A percentile compares a stretch with the other conserved stretches of the same genome.
Conservation (phyloP, 2,797 vertebrate species). For the Tenualosa thibaudeaui region DNA sequence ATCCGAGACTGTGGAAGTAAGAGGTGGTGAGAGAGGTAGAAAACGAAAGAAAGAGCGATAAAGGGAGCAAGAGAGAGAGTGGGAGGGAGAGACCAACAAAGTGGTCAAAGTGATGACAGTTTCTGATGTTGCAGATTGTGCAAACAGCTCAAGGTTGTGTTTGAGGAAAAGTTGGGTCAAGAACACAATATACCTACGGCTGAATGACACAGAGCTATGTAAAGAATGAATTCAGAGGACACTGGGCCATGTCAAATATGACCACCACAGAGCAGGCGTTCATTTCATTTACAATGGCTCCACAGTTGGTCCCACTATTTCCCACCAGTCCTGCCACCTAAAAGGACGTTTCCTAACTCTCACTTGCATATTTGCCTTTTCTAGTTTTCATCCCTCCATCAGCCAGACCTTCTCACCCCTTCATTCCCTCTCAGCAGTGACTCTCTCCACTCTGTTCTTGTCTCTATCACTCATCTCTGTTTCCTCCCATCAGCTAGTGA, state of each 20-base stretch:
- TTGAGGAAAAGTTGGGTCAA: constrained; percentile 26
- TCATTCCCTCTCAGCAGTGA: neutral
- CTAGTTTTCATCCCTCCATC: neutral
- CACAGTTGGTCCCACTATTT: neutral
- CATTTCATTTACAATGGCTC: neutral
- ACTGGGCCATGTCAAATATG: neutral
- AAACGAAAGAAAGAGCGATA: neutral
- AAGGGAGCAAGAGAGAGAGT: constrained; percentile 7
- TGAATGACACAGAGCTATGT: neutral
- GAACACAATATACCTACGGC: neutral
- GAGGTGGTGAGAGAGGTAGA: constrained; percentile 1
- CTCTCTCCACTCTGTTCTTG: neutral
- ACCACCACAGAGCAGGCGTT: neutral
- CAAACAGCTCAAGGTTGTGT: constrained; percentile 40
- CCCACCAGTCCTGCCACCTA: neutral
- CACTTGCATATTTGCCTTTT: neutral
- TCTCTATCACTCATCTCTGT: neutral
- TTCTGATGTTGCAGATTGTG: constrained; percentile 45
- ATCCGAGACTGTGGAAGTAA: constrained; percentile 18
- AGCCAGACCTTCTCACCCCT: neutral
- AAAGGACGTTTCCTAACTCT: neutral
- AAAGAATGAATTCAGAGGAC: constrained; percentile 1
- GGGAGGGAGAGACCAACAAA: constrained; percentile 5
- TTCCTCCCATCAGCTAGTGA: neutral
- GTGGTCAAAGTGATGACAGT: constrained; percentile 39